These are phyloP conservation scores for Theropithecus gelada DNA, from an alignment of 2,113 vertebrate genomes.

Conservation along the genomic window DNA sequence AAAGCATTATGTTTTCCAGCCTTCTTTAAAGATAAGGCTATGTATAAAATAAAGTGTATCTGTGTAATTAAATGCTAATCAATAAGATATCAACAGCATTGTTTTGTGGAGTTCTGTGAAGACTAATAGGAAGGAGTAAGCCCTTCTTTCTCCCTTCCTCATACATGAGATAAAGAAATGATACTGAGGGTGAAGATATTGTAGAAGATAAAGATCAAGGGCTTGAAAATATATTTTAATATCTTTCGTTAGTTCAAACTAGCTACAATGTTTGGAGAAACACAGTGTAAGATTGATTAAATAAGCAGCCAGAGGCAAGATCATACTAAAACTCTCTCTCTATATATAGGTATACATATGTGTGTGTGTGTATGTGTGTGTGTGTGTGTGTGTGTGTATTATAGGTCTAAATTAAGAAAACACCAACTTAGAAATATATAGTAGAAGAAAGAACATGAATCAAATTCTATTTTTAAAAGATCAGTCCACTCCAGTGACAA, in stretches of 20 bases:
- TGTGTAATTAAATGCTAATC: not conserved
- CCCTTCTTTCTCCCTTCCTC: not conserved
- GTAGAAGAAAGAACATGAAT: not conserved
- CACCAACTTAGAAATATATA: not conserved
- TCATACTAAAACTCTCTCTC: not conserved
- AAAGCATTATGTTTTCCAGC: not conserved
- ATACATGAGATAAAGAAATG: not conserved
- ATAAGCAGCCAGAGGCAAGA: not conserved
- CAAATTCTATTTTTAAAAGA: not conserved
- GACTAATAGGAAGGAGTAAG: not conserved
- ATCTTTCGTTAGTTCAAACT: not conserved
- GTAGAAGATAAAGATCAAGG: not conserved
- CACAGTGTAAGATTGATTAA: not conserved
- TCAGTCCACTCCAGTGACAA: not conserved
- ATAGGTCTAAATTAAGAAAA: not conserved
- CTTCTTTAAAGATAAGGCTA: not conserved
- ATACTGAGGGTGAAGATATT: not conserved
- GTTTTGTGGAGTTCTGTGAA: not conserved
- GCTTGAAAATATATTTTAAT: not conserved
- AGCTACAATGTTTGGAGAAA: not conserved
- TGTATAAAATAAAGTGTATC: not conserved
- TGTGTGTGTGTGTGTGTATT: not conserved
- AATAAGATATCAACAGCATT: not conserved
- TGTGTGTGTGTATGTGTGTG: fast-evolving
- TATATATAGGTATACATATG: fast-evolving